These are phyloP conservation scores for Anthopleura xanthogrammica DNA, from an alignment of 92 coral and sea anemone species.

Conservation along the genomic window DNA sequence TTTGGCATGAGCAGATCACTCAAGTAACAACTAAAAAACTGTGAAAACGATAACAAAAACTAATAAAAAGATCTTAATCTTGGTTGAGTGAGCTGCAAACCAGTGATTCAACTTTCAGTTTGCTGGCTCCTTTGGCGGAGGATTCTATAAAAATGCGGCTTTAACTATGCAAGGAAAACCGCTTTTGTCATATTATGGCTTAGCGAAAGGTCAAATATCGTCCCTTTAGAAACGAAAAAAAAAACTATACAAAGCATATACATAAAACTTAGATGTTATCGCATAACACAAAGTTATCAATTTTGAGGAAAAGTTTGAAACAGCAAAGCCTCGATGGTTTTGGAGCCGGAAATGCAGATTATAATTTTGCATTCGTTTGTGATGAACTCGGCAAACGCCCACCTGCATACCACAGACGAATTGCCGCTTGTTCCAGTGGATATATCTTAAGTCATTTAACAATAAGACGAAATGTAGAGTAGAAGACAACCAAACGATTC, in stretches of 20 bases:
- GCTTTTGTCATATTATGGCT: neutral
- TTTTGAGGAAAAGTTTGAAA: neutral
- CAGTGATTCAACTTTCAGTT: neutral
- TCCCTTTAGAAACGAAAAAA: neutral
- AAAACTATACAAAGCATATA: neutral
- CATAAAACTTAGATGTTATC: neutral
- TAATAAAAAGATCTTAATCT: too few relatives aligned
- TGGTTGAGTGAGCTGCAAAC: neutral
- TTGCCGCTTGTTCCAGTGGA: neutral
- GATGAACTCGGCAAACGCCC: neutral
- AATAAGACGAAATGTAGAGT: neutral
- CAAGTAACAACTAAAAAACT: too few relatives aligned
- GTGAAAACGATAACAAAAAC: neutral
- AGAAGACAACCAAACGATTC: neutral
- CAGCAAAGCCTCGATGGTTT: neutral
- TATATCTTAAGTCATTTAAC: neutral
- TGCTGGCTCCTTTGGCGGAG: neutral
- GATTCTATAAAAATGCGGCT: neutral
- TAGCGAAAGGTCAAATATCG: neutral
- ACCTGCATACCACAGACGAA: neutral
- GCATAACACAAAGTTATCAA: neutral
- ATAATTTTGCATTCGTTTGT: neutral
- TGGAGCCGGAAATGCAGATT: neutral
- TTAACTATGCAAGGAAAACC: conserved; percentile 3
- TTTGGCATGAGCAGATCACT: too few relatives aligned